Evolutionary conservation across 2,888 invertebrate genomes (phyloP).

Genomic region (Abscondita cerata): DNA sequence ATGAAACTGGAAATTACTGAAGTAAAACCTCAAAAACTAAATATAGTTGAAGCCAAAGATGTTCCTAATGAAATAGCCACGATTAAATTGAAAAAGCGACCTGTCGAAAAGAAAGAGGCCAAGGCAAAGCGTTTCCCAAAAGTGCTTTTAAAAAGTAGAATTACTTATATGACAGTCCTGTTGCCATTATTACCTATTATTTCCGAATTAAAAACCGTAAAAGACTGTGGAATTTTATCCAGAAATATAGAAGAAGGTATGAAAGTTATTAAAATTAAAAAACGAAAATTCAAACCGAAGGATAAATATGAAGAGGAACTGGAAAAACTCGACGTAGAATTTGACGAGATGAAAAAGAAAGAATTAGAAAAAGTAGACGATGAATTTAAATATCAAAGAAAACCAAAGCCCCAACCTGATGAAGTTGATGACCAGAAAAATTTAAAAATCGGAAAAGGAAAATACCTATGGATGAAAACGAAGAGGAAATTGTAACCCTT

Average conservation of each 20-base stretch:
- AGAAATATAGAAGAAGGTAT: conserved; percentile 69
- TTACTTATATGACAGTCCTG: conserved; percentile 65
- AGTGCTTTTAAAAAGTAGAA: conserved; percentile 59
- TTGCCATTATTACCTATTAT: conserved; percentile 44
- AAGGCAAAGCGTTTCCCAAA: conserved; percentile 54
- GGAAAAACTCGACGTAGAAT: conserved; percentile 48
- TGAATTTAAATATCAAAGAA: conserved; percentile 45
- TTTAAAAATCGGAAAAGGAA: conserved; percentile 58
- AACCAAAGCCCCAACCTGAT: conserved; percentile 36
- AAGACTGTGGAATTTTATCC: conserved; percentile 72
- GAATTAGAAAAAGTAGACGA: conserved; percentile 47
- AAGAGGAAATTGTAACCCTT: conserved; percentile 49
- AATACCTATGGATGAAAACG: conserved; percentile 53
- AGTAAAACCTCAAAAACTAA: conserved; percentile 66
- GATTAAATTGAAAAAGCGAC: conserved; percentile 67
- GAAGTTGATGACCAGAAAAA: conserved; percentile 37
- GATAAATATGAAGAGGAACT: conserved; percentile 63
- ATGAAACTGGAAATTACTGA: conserved; percentile 68
- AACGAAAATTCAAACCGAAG: conserved; percentile 56
- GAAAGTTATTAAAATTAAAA: conserved; percentile 64
- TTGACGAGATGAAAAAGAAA: conserved; percentile 58
- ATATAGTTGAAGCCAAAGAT: conserved; percentile 63
- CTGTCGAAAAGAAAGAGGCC: conserved; percentile 35
- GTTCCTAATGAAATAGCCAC: conserved; percentile 67
- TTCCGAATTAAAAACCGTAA: conserved; percentile 60